phyloP scores from a whole-genome alignment of 2,888 invertebrate genomes.

The Muschampia plurimacula region DNA sequence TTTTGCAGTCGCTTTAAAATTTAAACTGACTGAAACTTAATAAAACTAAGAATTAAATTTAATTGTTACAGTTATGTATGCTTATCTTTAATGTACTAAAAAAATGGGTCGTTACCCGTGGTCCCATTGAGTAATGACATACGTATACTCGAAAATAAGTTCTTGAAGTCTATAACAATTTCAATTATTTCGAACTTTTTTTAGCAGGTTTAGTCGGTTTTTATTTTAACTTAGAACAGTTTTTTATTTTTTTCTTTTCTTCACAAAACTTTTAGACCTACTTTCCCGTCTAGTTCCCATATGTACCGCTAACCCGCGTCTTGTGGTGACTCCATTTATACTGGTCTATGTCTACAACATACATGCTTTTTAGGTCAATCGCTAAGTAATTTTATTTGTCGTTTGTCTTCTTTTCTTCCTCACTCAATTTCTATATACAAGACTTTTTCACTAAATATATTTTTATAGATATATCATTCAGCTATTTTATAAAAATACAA shows the following conservation, averaged over 20 bases:
- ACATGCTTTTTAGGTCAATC: slow-evolving; percentile 19
- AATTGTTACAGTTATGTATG: too few species aligned
- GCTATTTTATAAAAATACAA: too few species aligned
- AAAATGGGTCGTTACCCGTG: too few species aligned
- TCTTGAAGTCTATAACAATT: too few species aligned
- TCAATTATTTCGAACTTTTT: too few species aligned
- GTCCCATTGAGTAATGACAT: too few species aligned
- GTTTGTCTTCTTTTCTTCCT: not conserved
- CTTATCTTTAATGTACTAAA: too few species aligned
- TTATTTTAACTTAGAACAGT: too few species aligned
- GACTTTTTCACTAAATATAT: not conserved
- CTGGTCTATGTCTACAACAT: not conserved
- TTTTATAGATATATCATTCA: not conserved
- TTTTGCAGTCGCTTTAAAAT: too few species aligned
- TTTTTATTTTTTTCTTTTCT: not conserved
- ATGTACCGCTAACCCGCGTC: slow-evolving; percentile 1
- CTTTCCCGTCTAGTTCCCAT: not conserved
- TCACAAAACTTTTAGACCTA: slow-evolving; percentile 12
- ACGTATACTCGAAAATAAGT: too few species aligned
- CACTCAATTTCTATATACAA: not conserved
- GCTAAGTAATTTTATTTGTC: not conserved
- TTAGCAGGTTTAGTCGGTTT: not conserved
- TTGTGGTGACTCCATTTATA: slow-evolving; percentile 16
- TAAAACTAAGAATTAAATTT: too few species aligned
- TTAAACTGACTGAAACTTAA: too few species aligned